A percentile compares a stretch with the other conserved stretches of the same genome.
These are phyloP conservation scores for Sinocyclocheilus rhinocerous DNA, from an alignment of 2,113 vertebrate genomes.

Conservation along the genomic window DNA sequence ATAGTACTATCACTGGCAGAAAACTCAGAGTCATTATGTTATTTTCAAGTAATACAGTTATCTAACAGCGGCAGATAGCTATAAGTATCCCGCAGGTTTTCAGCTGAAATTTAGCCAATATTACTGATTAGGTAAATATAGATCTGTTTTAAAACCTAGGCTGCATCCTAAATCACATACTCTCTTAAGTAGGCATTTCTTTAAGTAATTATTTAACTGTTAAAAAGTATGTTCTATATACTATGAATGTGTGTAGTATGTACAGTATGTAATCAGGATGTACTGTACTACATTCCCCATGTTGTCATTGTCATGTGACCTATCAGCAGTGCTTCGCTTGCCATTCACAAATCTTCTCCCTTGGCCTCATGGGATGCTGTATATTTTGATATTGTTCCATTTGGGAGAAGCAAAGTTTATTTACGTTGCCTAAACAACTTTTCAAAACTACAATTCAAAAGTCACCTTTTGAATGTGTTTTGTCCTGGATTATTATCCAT, in stretches of 20 bases:
- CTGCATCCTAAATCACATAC: neutral
- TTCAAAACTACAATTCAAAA: too few relatives aligned
- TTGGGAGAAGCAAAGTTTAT: neutral
- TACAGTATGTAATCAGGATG: too few relatives aligned
- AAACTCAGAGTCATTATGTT: neutral
- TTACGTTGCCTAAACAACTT: neutral
- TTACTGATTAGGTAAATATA: neutral
- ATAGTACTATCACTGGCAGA: neutral
- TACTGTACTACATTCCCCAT: too few relatives aligned
- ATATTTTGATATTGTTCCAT: neutral
- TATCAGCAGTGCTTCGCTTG: too few relatives aligned
- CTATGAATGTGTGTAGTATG: too few relatives aligned
- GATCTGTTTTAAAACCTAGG: neutral
- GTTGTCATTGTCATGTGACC: too few relatives aligned
- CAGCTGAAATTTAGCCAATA: neutral
- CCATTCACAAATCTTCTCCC: too few relatives aligned
- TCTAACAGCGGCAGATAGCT: neutral
- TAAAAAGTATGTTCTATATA: too few relatives aligned
- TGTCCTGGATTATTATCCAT: neutral
- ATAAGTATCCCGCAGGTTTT: neutral
- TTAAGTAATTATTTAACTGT: neutral
- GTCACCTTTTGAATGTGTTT: neutral
- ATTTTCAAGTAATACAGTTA: neutral
- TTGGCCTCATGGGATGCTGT: too few relatives aligned
- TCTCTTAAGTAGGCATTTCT: neutral